A percentile compares a stretch with the other conserved stretches of the same genome.
Conservation (phyloP, 2,113 vertebrate genomes). For the Scomber japonicus region DNA sequence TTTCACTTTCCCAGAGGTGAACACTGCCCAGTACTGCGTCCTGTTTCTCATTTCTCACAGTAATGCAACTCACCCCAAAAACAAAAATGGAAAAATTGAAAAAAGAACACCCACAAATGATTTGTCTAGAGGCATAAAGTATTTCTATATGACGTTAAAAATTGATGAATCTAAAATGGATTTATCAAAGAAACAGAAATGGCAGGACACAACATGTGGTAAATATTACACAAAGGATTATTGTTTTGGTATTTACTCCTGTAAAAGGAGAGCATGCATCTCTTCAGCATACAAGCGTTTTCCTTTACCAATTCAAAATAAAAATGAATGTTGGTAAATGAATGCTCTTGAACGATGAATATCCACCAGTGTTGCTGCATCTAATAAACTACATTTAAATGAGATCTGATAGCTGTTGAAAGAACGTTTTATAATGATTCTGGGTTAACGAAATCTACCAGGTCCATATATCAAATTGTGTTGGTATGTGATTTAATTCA, state of each 20-base stretch:
- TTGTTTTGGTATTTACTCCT: conserved; percentile 25
- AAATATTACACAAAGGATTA: conserved; percentile 23
- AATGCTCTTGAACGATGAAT: neutral
- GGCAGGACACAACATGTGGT: conserved; percentile 9
- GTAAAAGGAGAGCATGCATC: conserved; percentile 2
- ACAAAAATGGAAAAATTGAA: conserved; percentile 21
- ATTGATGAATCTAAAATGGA: conserved; percentile 20
- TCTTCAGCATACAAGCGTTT: neutral
- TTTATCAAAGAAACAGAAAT: conserved; percentile 17
- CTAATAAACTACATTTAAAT: neutral
- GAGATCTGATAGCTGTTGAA: neutral
- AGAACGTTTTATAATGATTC: neutral
- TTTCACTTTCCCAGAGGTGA: conserved; percentile 10
- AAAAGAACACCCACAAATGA: conserved; percentile 13
- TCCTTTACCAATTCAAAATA: neutral
- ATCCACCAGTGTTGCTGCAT: neutral
- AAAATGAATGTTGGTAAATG: neutral
- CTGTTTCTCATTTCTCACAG: conserved; percentile 36
- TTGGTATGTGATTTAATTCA: neutral
- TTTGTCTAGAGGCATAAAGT: conserved; percentile 21
- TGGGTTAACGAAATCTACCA: neutral
- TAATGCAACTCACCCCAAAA: conserved; percentile 9
- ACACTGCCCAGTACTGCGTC: neutral
- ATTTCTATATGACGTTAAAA: conserved; percentile 16
- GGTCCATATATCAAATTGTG: neutral